Percentiles rank a stretch among this genome's conserved stretches.
phyloP scores from a whole-genome alignment of 2,888 invertebrate species.

The Entomobrya proxima region DNA sequence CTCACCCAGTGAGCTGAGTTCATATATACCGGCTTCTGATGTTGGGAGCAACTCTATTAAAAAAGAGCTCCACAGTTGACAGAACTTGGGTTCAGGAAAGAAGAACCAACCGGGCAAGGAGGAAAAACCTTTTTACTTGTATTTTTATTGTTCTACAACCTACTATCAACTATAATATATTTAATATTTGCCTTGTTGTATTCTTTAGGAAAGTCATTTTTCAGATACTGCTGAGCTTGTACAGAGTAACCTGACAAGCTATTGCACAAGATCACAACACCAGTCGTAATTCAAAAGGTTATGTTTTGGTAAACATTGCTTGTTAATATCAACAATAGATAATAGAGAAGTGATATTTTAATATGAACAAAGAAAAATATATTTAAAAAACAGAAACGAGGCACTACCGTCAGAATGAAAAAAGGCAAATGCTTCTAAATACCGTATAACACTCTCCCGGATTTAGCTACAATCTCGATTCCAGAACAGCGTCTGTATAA shows the following conservation, averaged over 20 bases:
- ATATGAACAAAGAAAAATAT: slow-evolving; percentile 4
- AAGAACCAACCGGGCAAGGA: too few relatives aligned
- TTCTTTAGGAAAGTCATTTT: too few relatives aligned
- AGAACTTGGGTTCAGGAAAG: too few relatives aligned
- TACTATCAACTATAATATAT: too few relatives aligned
- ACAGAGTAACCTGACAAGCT: not conserved
- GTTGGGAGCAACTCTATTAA: too few relatives aligned
- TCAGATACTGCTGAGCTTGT: too few relatives aligned
- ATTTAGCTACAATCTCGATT: slow-evolving; percentile 41
- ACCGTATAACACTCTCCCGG: slow-evolving; percentile 32
- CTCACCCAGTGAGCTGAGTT: not conserved
- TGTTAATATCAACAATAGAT: slow-evolving; percentile 4
- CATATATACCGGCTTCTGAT: not conserved
- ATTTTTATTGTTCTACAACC: too few relatives aligned
- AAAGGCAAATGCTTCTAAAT: not conserved
- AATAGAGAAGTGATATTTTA: not conserved
- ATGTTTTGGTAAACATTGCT: not conserved
- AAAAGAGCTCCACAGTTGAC: too few relatives aligned
- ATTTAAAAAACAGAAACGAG: not conserved
- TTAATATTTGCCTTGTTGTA: too few relatives aligned
- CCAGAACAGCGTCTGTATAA: slow-evolving; percentile 45
- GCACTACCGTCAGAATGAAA: not conserved
- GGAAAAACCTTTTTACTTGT: too few relatives aligned
- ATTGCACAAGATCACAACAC: not conserved
- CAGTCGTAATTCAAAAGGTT: not conserved